Evolutionary conservation across 2,888 invertebrate species (phyloP).

Genomic region (Marasmarcha lunaedactyla): DNA sequence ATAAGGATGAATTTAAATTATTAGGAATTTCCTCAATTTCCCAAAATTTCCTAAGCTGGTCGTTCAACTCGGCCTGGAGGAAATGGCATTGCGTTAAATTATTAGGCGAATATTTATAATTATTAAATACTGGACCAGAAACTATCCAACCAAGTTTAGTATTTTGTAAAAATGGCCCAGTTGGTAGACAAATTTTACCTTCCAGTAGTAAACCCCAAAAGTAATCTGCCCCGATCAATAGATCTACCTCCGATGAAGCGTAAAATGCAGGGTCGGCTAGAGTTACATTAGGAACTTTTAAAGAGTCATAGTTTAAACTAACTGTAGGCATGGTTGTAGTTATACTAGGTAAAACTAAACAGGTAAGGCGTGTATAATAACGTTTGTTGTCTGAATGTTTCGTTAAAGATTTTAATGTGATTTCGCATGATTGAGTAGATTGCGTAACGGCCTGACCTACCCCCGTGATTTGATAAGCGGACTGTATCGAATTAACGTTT

Average conservation of each 20-base stretch:
- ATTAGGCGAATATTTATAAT: neutral
- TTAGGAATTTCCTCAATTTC: conserved; percentile 1
- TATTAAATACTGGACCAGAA: neutral
- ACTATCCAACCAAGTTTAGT: conserved; percentile 5
- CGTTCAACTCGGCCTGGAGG: neutral
- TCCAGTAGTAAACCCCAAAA: conserved; percentile 12
- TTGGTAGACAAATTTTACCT: conserved; percentile 6
- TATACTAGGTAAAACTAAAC: conserved; percentile 2
- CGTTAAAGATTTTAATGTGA: conserved; percentile 2
- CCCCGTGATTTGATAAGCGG: conserved; percentile 11
- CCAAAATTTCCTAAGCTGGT: neutral
- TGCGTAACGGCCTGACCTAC: conserved; percentile 9
- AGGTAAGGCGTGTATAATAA: conserved; percentile 2
- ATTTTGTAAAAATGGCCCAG: conserved; percentile 9
- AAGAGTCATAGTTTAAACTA: neutral
- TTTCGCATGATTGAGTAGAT: conserved; percentile 3
- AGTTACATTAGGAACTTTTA: conserved; percentile 1
- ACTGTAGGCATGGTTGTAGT: neutral
- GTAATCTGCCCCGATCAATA: conserved; percentile 8
- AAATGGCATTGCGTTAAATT: neutral
- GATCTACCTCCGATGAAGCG: neutral
- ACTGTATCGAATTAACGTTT: conserved; percentile 10
- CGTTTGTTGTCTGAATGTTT: no score
- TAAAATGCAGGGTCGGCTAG: conserved; percentile 1
- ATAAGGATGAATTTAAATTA: neutral